Base-by-base conservation (phyloP, 53 echinoderm and acorn worm genomes). In the Mesocentrotus franciscanus region DNA sequence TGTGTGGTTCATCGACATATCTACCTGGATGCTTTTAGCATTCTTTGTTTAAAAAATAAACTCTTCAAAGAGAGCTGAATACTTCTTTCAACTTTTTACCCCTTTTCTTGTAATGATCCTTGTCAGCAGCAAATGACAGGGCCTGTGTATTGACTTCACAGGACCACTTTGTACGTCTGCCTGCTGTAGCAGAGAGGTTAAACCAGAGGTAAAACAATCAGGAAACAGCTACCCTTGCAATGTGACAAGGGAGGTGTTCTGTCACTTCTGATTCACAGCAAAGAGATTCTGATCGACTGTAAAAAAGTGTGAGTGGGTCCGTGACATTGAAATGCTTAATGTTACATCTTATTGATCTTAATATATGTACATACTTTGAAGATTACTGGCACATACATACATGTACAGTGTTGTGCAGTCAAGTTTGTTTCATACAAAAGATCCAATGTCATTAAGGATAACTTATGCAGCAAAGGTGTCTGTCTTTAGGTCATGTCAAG, bases 151-250 rank as follows among this genome's bases (percentile, higher is more conserved):
- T 68, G 49, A 76, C 29, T 3, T 75, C 0, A 32, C 9, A 30
- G 75, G 75, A 75, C 76, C 33, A 30, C 76, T 30, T 12, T 2
- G 32, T 33, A 76, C 30, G 33, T 30, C 30, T 29, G 75, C 32
- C 33, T 32, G 64, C 5, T 14, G 13, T 76, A 76, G 14, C 76
- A 76, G 10, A 32, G 27, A 12, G 30, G 32, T 76, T 76, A 76
- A 76, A 32, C 32, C 10, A 14, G 14, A 20, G 79, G 42, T 81
- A 81, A 58, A 10, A 27, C 30, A 26, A 12, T 87, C 58, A 58
- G 87, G 87, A 87, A 87, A 58, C 56, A 58, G 87, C 58, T 87
- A 87, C 56, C 87, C 87, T 87, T 58, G 87, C n/a, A n/a, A 22
- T 87, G 87, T 87, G 87, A 58, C 87, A 58, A 58, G 87, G 87